phyloP scores from a whole-genome alignment of 2,888 invertebrate genomes.

The Cerastoderma edule region DNA sequence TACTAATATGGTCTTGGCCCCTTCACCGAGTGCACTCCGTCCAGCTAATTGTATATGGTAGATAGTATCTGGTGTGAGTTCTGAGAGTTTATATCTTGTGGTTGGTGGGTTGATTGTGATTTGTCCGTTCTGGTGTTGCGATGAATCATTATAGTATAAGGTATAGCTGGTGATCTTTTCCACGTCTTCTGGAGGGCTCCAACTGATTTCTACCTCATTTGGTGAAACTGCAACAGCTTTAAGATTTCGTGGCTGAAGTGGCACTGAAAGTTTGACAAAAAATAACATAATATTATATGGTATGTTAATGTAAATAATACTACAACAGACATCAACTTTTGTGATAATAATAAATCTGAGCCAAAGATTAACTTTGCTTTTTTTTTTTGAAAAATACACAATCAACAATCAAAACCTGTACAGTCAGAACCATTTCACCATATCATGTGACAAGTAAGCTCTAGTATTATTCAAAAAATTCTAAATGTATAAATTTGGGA shows the following conservation, averaged over 20 bases:
- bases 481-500: no score
- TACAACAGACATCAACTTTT: no score
- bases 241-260: constrained; percentile 96
- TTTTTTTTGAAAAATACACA: no score
- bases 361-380: no score
- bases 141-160: constrained; percentile 93
- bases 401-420: no score
- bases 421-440: no score
- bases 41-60: constrained; percentile 99
- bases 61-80: constrained; percentile 96
- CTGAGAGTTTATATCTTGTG: constrained; percentile 90
- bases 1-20: constrained; percentile 96
- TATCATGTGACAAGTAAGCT: no score
- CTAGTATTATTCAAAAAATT: no score
- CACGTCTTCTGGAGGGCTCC: constrained; percentile 93
- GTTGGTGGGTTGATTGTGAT: constrained; percentile 77
- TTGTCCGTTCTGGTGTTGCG: constrained; percentile 75
- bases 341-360: no score
- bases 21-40: constrained; percentile 94
- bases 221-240: constrained; percentile 88
- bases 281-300: no score
- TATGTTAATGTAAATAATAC: no score
- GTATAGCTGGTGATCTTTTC: constrained; percentile 98
- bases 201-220: constrained; percentile 94
- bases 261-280: constrained; percentile 89